Evolutionary conservation across 2,888 invertebrate species (phyloP).

Genomic region (Peribatodes rhomboidaria): DNA sequence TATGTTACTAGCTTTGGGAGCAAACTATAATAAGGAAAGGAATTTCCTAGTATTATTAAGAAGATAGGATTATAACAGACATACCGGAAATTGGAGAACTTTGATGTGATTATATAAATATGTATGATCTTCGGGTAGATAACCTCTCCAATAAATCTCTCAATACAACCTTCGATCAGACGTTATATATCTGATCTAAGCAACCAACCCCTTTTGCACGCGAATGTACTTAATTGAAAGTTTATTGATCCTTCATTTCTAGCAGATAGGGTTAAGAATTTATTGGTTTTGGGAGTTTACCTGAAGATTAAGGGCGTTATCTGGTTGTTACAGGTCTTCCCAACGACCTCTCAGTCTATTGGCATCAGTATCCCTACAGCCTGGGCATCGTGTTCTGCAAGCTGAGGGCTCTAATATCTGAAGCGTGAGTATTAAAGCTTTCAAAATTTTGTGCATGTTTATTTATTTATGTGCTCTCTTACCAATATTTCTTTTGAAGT

Average conservation of each 20-base stretch:
- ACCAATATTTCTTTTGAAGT: no score
- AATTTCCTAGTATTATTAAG: background rate
- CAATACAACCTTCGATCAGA: background rate
- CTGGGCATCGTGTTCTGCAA: conserved; percentile 94
- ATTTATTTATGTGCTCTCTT: no score
- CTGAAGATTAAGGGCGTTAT: conserved; percentile 17
- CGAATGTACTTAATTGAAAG: background rate
- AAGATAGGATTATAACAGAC: background rate
- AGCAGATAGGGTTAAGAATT: conserved; percentile 8
- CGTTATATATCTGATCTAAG: no score
- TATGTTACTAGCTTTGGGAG: background rate
- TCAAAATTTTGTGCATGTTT: background rate
- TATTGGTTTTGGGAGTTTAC: conserved; percentile 12
- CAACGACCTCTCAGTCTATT: conserved; percentile 93
- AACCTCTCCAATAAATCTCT: background rate
- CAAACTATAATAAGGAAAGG: background rate
- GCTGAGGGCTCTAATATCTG: conserved; percentile 92
- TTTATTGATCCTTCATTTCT: conserved; percentile 7
- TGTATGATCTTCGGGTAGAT: background rate
- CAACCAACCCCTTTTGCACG: conserved; percentile 2
- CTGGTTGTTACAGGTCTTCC: conserved; percentile 90
- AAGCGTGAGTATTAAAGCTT: conserved; percentile 90
- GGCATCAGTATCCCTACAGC: conserved; percentile 95
- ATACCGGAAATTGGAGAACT: conserved; percentile 19
- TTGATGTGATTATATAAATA: background rate